Base-by-base conservation (phyloP, 2,888 invertebrate species). In the Chamaedrilus cognettii region DNA sequence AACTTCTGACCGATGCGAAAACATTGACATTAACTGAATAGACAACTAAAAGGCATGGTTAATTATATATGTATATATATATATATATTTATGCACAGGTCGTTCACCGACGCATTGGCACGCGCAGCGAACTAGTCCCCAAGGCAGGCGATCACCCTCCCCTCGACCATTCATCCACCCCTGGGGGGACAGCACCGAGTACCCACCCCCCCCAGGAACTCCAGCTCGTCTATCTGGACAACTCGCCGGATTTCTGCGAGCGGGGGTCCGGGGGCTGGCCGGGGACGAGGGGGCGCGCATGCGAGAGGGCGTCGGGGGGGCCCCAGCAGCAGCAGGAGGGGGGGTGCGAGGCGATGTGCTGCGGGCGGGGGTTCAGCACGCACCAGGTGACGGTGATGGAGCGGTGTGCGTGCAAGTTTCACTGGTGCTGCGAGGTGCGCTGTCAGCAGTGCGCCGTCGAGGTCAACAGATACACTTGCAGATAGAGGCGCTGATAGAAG, bases 321-420 rank as follows among this genome's bases (percentile, higher is more conserved):
- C 19, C n/a, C n/a, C n/a, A n/a, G n/a, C n/a, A n/a, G n/a, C n/a
- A n/a, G n/a, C n/a, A 35, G 26, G 19, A 23, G 23, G 62, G 50
- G n/a, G 62, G 62, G 3, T 61, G 91, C 85, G 89, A 90, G 61
- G 89, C 89, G 0, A 82, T 91, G 72, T 91, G 91, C 78, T 91
- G 91, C 19, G 42, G 42, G 42, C 11, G 42, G 42, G 42, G 42
- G 42, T 42, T 15, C 19, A 19, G 19, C 42, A 15, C 42, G 42
- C 19, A 42, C 42, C 11, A 19, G 42, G 42, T 11, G 42, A 19
- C 19, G 42, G 42, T 42, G 42, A 19, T 42, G 42, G 42, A 42
- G 42, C 11, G 42, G 42, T 42, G 42, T 42, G 19, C 11, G 42
- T 42, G 42, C 19, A 42, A 42, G 42, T 42, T 42, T 42, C 11